Base-by-base conservation (phyloP, 1,140 invertebrate genomes). In the Ridgeia piscesae region DNA sequence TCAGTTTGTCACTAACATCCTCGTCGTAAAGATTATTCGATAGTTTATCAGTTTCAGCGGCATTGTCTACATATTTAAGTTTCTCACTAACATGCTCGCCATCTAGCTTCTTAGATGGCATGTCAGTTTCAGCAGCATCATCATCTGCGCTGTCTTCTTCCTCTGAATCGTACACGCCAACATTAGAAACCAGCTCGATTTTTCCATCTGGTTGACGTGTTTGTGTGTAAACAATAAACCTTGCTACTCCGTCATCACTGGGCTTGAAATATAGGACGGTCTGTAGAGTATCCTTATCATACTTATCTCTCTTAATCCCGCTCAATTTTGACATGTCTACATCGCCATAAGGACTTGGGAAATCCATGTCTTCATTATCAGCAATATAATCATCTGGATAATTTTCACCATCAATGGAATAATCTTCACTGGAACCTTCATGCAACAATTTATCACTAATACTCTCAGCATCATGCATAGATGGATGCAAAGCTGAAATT, bases 171-270 rank as follows among this genome's bases (percentile, higher is more conserved):
- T 42, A 42, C 4, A 42, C 42, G 11, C 42, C 42, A 42, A 42
- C 42, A 42, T 42, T 11, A 42, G 11, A 42, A 42, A 42, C 42
- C 42, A 42, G 93, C 91, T 58, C 94, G 91, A 94, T 91, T 34
- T 93, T 93, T 92, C 94, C 92, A 89, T 93, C 92, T 34, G 90
- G 91, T 58, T 92, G 90, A 11, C 48, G 91, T 90, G 89, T 93
- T 21, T 92, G 89, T 27, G 35, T 92, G n/a, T 93, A 92, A 17
- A 92, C 91, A 58, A 93, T 93, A 34, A 93, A 91, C 88, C 48
- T 35, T 8, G 92, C 35, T 92, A 91, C 92, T 33, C 14, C 42
- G 33, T 34, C 50, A 27, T 92, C 35, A 35, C 17, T 6, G 34
- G 58, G 58, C 58, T 77, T 77, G 6, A 77, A 77, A 0, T 77